Base-by-base conservation (phyloP, 2,888 invertebrate species). In the Pristionchus arcanus region DNA sequence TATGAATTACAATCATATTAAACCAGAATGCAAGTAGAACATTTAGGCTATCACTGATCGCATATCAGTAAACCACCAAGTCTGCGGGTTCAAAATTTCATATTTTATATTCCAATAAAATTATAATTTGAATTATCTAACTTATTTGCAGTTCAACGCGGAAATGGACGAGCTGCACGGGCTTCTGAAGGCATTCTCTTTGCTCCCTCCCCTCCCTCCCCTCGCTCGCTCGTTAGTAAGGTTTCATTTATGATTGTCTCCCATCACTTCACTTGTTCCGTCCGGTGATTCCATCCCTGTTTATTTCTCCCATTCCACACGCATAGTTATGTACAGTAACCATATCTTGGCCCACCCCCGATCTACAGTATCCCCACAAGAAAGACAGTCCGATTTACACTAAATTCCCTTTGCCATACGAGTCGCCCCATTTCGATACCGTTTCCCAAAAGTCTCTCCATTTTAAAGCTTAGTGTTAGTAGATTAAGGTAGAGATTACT, bases 261-360 rank as follows among this genome's bases (percentile, higher is more conserved):
- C 13, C 42, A 13, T 37, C 37, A 19, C 16, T 77, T 77, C 77
- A 42, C 77, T 77, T 77, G 37, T 25, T 77, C 34, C 16, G 16
- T 77, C 77, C 77, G 77, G 77, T 77, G 77, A 77, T 77, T n/a
- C n/a, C n/a, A n/a, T n/a, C n/a, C 42, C 25, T 19, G 42, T 77
- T n/a, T n/a, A 77, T 42, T 49, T 77, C 13, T 15, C 42, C n/a
- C 77, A 77, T 77, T 77, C 77, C 77, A 42, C 42, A 42, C 31
- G 42, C 77, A 31, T 77, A 77, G 31, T 74, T 74, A n/a, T n/a
- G n/a, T n/a, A 19, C 77, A 37, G 77, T 77, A 31, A 59, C 42
- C 77, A 77, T 77, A 77, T 77, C 77, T 77, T 77, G 21, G 28
- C 28, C 77, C 31, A 2, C 34, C 42, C 34, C 34, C 15, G 74